phyloP scores from a whole-genome alignment of 2,113 vertebrate species.

The Engraulis encrasicolus region DNA sequence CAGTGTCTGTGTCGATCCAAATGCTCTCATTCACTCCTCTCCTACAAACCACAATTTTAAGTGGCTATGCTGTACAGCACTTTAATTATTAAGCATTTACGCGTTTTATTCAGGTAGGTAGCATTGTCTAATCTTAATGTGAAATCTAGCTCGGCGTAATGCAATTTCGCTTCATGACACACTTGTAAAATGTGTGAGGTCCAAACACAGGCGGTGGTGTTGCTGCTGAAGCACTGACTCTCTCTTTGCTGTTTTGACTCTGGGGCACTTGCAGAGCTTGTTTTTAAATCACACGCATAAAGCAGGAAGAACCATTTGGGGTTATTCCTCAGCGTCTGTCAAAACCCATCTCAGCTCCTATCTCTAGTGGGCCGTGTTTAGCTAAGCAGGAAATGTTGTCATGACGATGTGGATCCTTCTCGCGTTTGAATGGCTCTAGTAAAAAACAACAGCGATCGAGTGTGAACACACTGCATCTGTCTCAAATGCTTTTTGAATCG shows the following conservation, averaged over 20 bases:
- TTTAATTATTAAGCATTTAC: background rate
- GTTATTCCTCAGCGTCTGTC: background rate
- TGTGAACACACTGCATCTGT: conserved; percentile 50
- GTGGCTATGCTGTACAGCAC: background rate
- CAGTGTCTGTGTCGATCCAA: background rate
- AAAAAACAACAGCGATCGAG: conserved; percentile 45
- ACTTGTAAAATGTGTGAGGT: background rate
- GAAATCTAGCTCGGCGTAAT: background rate
- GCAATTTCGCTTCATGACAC: background rate
- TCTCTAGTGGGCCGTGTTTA: conserved; percentile 16
- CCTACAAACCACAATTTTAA: background rate
- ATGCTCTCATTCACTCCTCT: background rate
- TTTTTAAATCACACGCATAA: conserved; percentile 3
- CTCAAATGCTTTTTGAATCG: conserved; percentile 63
- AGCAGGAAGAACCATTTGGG: background rate
- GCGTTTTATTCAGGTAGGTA: background rate
- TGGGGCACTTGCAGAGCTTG: background rate
- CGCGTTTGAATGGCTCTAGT: conserved; percentile 54
- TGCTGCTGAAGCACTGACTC: background rate
- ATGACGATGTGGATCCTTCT: conserved; percentile 57
- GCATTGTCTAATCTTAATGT: background rate
- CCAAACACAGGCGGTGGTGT: background rate
- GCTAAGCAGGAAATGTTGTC: conserved; percentile 47
- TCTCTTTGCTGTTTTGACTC: background rate
- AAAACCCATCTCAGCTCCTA: background rate